Base-by-base conservation (phyloP, 1,140 invertebrate genomes). In the Homarus americanus region DNA sequence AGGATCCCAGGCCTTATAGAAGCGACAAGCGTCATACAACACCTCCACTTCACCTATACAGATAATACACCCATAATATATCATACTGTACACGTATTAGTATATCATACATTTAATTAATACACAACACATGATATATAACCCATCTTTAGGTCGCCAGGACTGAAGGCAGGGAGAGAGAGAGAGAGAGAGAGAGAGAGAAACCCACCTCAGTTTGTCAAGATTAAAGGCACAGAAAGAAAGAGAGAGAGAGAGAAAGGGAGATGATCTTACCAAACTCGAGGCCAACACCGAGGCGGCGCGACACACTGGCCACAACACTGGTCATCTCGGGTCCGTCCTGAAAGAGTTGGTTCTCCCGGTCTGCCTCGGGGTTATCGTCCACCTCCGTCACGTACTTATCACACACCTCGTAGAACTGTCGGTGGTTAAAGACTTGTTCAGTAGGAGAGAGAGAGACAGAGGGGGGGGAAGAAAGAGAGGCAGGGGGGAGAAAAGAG, bases 1-100 rank as follows among this genome's bases (percentile, higher is more conserved):
- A 7, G 88, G 79, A 1, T 78, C 34, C 88, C 88, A 90, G 20
- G 88, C 88, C 49, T 83, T 72, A 36, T 90, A 90, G 49, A 44
- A 84, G 28, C 88, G 88, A 24, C 88, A 90, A 12, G 88, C 88
- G 3, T 90, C 72, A 34, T 78, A 87, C 20, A 78, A n/a, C 20
- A 78, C 44, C 66, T 72, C 20, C 63, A 84, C 36, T 12, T 84
- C 66, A 0, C 28, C 82, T 84, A 20, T 2, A 41, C 24, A 28
- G 40, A n/a, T 1, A 40, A 84, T 66, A 84, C 10, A 76, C 9
- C 10, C 63, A 9, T 28, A 32, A 69, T 32, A 32, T 32, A 32
- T 32, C 28, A 4, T 32, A 32, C n/a, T 63, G 2, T n/a, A n/a
- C n/a, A n/a, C n/a, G n/a, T n/a, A n/a, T 49, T 7, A 7, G 12